Base-by-base conservation (phyloP, 2,797 vertebrate genomes). In the Propithecus perrieri region DNA sequence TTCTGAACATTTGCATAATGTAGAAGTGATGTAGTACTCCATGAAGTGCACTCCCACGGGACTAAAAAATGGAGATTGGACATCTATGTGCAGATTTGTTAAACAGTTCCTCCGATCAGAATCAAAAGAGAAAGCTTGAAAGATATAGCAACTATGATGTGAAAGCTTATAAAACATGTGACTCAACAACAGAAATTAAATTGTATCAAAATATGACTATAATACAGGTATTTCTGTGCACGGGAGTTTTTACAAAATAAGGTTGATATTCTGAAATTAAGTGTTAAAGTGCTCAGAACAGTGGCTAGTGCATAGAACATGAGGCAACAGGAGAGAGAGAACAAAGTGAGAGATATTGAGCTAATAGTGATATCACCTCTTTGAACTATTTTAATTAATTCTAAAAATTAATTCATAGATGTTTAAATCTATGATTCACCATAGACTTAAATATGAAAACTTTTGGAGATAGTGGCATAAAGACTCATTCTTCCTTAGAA, bases 131-230 rank as follows among this genome's bases (percentile, higher is more conserved):
- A 43, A 92, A 79, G 7, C 15, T 15, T 53, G 22, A 69, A 84
- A 30, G 94, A 76, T 8, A 4, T 10, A 75, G 20, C 28, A 41
- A 65, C 89, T 79, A 18, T 96, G 10, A 92, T 15, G 13, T 43
- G 15, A 86, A 89, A 86, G 33, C 4, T 94, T 96, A 96, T 69
- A 96, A 96, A 93, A 22, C 46, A 59, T 61, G 91, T 96, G 91
- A 96, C 80, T 55, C 46, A 83, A 75, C 0, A 57, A n/a, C 72
- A 59, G 95, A 85, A 91, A 50, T 75, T 63, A 96, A 11, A 48
- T 4, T 14, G 20, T 69, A 71, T 71, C 74, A 88, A 35, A 41
- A 41, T 30, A 55, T 71, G 75, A 35, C 12, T 63, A 14, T 41
- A n/a, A 35, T 38, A 72, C 4, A 41, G 13, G 20, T 2, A 53